Conservation (phyloP, 2,797 vertebrate species). For the Fistularia tabacaria region DNA sequence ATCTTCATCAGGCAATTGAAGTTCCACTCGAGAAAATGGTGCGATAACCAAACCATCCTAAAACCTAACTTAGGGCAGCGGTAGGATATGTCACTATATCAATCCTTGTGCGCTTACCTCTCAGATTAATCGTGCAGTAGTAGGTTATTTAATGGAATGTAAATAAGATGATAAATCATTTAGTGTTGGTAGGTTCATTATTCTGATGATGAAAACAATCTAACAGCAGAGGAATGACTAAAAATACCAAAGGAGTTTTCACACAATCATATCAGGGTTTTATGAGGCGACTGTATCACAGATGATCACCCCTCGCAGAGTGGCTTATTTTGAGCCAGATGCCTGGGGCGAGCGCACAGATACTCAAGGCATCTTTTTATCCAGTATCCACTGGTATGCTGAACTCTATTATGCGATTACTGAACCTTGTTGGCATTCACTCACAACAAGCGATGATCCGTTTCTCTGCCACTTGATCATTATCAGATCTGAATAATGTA, state of each 20-base stretch:
- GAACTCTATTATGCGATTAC: too few species aligned
- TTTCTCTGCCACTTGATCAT: too few species aligned
- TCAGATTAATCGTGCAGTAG: not conserved
- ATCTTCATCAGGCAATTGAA: conserved; percentile 19
- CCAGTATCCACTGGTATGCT: too few species aligned
- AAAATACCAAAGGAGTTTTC: conserved; percentile 29
- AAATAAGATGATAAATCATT: conserved; percentile 28
- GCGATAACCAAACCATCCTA: not conserved
- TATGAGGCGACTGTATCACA: too few species aligned
- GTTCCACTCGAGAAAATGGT: not conserved
- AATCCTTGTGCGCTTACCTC: not conserved
- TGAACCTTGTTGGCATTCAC: too few species aligned
- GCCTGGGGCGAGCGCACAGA: too few species aligned
- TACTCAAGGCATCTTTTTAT: too few species aligned
- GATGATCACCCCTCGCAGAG: too few species aligned
- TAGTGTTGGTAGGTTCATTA: conserved; percentile 13
- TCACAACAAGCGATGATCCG: too few species aligned
- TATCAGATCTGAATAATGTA: too few species aligned
- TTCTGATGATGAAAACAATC: conserved; percentile 20
- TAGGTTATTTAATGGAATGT: conserved; percentile 10
- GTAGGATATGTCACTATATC: not conserved
- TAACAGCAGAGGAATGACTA: conserved; percentile 39
- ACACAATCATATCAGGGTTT: not conserved
- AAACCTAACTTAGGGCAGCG: not conserved
- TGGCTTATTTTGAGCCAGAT: too few species aligned